Percentiles rank a stretch among this genome's conserved stretches.
Evolutionary conservation across 2,888 invertebrate species (phyloP).

Genomic region (Mythimna albipuncta): DNA sequence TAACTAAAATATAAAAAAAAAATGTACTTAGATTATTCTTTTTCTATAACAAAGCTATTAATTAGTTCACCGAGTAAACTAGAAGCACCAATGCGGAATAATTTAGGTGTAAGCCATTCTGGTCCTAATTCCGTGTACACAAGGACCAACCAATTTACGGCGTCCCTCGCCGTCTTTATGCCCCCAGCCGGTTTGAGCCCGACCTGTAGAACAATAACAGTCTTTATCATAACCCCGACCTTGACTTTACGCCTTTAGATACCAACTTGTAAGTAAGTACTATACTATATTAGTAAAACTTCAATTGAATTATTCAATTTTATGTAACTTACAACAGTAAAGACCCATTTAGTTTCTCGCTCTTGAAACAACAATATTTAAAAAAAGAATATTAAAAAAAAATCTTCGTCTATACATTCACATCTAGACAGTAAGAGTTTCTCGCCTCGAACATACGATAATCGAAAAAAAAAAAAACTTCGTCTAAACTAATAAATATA

Average conservation of each 20-base stretch:
- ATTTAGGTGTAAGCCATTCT: constrained; percentile 94
- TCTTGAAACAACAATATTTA: too few species aligned
- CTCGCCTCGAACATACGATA: too few species aligned
- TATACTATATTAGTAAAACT: too few species aligned
- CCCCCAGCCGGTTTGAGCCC: constrained; percentile 99
- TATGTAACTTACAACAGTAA: too few species aligned
- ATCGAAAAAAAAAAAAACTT: too few species aligned
- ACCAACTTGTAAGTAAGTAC: too few species aligned
- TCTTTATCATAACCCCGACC: not conserved
- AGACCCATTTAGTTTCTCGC: too few species aligned
- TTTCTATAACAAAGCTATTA: constrained; percentile 11
- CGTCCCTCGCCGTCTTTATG: constrained; percentile 95
- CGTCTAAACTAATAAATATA: too few species aligned
- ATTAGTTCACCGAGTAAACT: constrained; percentile 96
- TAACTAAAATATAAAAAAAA: not conserved
- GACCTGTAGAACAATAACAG: constrained; percentile 90
- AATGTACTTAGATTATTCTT: not conserved
- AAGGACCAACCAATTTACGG: constrained; percentile 96
- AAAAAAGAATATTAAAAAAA: too few species aligned
- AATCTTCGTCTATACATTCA: too few species aligned
- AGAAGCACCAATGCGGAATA: constrained; percentile 99
- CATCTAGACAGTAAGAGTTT: too few species aligned
- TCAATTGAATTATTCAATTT: too few species aligned
- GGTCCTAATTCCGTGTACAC: constrained; percentile 96
- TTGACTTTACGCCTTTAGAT: not conserved